Evolutionary conservation across 2,113 vertebrate species (phyloP), one percentile per base, ranked within the genome.

Genomic region (Artemisiospiza belli): DNA sequence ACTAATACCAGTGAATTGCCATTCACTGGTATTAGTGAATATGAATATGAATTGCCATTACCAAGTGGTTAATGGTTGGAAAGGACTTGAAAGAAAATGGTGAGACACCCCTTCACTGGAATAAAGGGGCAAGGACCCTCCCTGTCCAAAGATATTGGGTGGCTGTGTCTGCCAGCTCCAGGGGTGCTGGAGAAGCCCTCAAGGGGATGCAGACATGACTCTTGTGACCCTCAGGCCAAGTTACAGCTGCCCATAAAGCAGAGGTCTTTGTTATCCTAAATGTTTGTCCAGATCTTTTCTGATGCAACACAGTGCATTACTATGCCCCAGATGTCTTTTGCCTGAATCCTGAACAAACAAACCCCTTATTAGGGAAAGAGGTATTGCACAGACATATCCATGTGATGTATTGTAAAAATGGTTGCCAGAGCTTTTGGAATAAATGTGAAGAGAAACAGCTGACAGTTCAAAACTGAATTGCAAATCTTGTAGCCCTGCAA

Each of bases 391-490:
- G 58, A 51, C 4, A 28, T n/a, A 55, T 89, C 43, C 22, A 15
- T 16, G 23, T 74, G 69, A 72, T 73, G 39, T 55, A 14, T 52
- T 35, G 49, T 39, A 82, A 76, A 91, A 83, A 73, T 49, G 49
- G 41, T 91, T 84, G 54, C 66, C 37, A 72, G 92, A 69, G 31
- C 49, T n/a, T 97, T 91, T 46, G 69, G 81, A 95, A 90, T 68
- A 93, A 96, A 87, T 5, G 33, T 70, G 94, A 94, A 66, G 84
- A 84, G 91, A 91, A 89, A 91, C 84, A 93, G 78, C 93, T 95
- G 94, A 96, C 96, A 94, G 84, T 96, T 97, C 69, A 95, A 95
- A 97, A 85, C 43, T 44, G 19, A 88, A 76, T 82, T 93, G 73
- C 59, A 92, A 92, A 88, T 88, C 89, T 95, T 94, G 78, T 30